Conservation (phyloP, 2,113 vertebrate genomes). For the Pica pica region DNA sequence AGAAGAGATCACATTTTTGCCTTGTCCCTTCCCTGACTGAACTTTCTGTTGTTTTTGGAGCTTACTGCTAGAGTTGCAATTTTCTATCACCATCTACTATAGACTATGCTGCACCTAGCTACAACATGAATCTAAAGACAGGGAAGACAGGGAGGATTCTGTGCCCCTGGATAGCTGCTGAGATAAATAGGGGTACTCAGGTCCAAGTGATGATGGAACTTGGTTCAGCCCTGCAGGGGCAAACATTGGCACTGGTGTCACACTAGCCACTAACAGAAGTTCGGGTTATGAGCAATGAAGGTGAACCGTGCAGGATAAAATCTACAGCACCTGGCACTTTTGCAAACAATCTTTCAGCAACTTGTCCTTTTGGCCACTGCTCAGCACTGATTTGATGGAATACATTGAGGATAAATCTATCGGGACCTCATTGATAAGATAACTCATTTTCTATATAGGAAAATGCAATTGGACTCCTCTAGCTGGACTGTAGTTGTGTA, state of each 20-base stretch:
- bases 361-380: conserved; percentile 25
- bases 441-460: conserved; percentile 13
- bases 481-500: not conserved
- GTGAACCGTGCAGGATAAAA: conserved; percentile 3
- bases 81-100: not conserved
- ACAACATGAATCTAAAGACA: not conserved
- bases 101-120: not conserved
- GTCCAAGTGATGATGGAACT: not conserved
- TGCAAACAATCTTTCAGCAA: not conserved
- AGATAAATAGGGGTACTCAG: not conserved
- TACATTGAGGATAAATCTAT: not conserved
- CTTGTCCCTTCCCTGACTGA: not conserved
- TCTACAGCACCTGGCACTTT: conserved; percentile 11
- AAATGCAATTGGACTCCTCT: conserved; percentile 4
- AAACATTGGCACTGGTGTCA: not conserved
- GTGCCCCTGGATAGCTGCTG: not conserved
- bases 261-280: not conserved
- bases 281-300: not conserved
- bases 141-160: not conserved
- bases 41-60: not conserved
- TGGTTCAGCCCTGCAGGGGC: not conserved
- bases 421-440: not conserved
- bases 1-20: not conserved
- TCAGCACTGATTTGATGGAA: conserved; percentile 44
- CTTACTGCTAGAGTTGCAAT: not conserved